Conservation (phyloP, 2,113 vertebrate genomes). For the Casuarius casuarius region DNA sequence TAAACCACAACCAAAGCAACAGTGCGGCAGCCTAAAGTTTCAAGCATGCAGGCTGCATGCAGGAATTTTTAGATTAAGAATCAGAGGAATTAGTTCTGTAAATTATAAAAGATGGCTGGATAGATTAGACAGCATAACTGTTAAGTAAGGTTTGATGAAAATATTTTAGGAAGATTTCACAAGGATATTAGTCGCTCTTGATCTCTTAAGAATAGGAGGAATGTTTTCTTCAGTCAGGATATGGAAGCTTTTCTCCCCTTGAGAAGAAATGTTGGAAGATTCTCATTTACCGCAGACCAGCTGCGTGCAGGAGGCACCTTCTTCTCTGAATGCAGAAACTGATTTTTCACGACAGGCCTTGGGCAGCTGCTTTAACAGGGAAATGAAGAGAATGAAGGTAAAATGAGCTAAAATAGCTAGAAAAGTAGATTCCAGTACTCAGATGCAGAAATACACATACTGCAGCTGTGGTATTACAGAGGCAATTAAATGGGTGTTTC, state of each 20-base stretch:
- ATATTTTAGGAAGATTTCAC: background rate
- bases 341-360: constrained; percentile 9
- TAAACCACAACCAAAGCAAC: background rate
- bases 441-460: constrained; percentile 31
- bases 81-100: background rate
- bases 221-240: background rate
- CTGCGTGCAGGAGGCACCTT: constrained; percentile 2
- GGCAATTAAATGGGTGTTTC: constrained; percentile 69
- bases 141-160: background rate
- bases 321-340: background rate
- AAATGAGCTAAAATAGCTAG: constrained; percentile 42
- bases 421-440: constrained; percentile 37
- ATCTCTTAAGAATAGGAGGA: background rate
- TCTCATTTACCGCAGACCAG: constrained; percentile 32
- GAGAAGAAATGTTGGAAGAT: background rate
- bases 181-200: background rate
- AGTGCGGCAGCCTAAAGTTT: background rate
- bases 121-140: background rate
- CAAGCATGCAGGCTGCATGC: background rate
- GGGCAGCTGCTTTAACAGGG: constrained; percentile 21
- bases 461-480: constrained; percentile 69
- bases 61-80: constrained; percentile 11
- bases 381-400: constrained; percentile 44
- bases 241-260: background rate
- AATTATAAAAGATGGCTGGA: background rate